Percentiles rank a stretch among this genome's conserved stretches.
phyloP scores from a whole-genome alignment of 2,113 vertebrate genomes.

The Suricata suricatta region DNA sequence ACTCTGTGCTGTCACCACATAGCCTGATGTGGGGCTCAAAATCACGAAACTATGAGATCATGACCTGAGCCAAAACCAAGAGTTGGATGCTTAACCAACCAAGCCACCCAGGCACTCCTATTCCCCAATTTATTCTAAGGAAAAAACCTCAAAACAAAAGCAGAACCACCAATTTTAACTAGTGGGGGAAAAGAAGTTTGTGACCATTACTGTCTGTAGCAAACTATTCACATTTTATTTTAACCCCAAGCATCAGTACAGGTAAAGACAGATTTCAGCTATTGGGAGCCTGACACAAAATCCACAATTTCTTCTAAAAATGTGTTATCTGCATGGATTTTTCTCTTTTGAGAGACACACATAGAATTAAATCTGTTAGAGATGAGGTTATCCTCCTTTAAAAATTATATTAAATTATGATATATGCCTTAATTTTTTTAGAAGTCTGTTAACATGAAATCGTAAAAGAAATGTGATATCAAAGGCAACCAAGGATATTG shows the following conservation, averaged over 20 bases:
- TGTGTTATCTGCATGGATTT: not conserved
- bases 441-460: constrained; percentile 34
- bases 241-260: not conserved
- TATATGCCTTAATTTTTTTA: constrained; percentile 37
- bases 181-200: not conserved
- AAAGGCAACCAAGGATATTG: constrained; percentile 47
- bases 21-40: too few relatives aligned
- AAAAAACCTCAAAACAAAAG: constrained; percentile 26
- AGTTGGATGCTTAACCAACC: too few relatives aligned
- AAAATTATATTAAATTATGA: constrained; percentile 40
- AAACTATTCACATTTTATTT: not conserved
- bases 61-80: too few relatives aligned
- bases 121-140: not conserved
- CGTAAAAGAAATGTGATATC: constrained; percentile 39
- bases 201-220: not conserved
- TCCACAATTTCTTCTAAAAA: constrained; percentile 4
- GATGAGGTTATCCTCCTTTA: not conserved
- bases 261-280: not conserved
- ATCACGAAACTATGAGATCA: too few relatives aligned
- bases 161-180: constrained; percentile 8
- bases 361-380: not conserved
- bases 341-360: constrained; percentile 30
- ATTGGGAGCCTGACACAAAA: constrained; percentile 10
- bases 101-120: not conserved
- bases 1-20: too few relatives aligned